Evolutionary conservation across 1,140 invertebrate genomes (phyloP), one percentile per base, ranked within the genome.

Genomic region (Daktulosphaira vitifoliae): DNA sequence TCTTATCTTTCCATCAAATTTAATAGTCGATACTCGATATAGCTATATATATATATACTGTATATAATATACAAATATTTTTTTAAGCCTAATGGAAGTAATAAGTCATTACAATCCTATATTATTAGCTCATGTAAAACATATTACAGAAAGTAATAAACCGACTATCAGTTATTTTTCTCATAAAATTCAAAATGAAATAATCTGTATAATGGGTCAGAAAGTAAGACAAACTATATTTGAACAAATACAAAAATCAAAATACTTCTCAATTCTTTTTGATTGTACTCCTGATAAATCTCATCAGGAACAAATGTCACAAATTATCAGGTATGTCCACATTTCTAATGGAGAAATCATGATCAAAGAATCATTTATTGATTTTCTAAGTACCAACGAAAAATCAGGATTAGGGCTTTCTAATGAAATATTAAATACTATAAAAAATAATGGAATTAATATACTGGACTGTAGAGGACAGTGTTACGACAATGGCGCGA

Each of bases 271-370:
- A n/a, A n/a, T n/a, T n/a, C n/a, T n/a, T n/a, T n/a, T n/a, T n/a
- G n/a, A n/a, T n/a, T n/a, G n/a, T n/a, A n/a, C n/a, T n/a, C n/a
- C n/a, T n/a, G n/a, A n/a, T n/a, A n/a, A n/a, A n/a, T n/a, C n/a
- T n/a, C n/a, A n/a, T n/a, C n/a, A n/a, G n/a, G n/a, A n/a, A n/a
- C n/a, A n/a, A n/a, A n/a, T n/a, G n/a, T n/a, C n/a, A n/a, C n/a
- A n/a, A n/a, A n/a, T n/a, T n/a, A n/a, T n/a, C n/a, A n/a, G 50
- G 20, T 52, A 52, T 37, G 50, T 37, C 13, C 50, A 33, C 18
- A 11, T 52, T 33, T 8, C n/a, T 37, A 5, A 20, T 52, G 16
- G 50, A 20, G 37, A 52, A 37, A 9, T 33, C 9, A 20, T 11
- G 29, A 33, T 52, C 9, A 16, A 52, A 52, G 50, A 52, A 52